Conservation (phyloP, 2,113 vertebrate genomes). For the Gila orcuttii region DNA sequence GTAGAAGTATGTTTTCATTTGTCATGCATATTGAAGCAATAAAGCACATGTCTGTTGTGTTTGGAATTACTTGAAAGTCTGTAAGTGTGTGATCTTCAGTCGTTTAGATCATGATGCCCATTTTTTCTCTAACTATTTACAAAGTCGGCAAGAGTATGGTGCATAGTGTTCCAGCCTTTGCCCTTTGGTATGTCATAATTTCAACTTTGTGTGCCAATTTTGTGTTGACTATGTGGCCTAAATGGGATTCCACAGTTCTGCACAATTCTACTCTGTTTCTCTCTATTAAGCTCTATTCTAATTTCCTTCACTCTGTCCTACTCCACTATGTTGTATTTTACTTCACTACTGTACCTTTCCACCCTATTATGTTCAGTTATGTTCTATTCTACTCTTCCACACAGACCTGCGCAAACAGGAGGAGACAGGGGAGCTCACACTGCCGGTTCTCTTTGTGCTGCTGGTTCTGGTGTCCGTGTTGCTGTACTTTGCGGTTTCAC, state of each 20-base stretch:
- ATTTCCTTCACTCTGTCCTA: not conserved
- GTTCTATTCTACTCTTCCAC: not conserved
- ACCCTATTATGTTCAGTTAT: not conserved
- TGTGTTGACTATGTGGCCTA: too few relatives aligned
- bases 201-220: too few relatives aligned
- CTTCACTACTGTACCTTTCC: not conserved
- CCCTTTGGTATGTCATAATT: too few relatives aligned
- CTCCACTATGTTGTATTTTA: not conserved
- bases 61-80: not conserved
- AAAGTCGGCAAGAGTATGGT: not conserved
- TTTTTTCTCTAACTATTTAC: not conserved
- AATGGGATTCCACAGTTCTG: not conserved
- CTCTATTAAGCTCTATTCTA: not conserved
- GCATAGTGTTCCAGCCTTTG: not conserved
- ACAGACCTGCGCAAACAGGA: constrained; percentile 83
- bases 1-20: not conserved
- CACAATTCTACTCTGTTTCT: not conserved
- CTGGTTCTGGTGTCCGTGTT: constrained; percentile 85
- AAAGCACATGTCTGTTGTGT: not conserved
- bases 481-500: constrained; percentile 90
- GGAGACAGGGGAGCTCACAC: constrained; percentile 77
- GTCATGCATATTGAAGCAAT: too few relatives aligned
- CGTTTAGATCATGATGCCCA: not conserved
- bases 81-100: not conserved
- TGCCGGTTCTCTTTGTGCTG: constrained; percentile 81